phyloP scores from a whole-genome alignment of 2,113 vertebrate genomes.

The Tychaedon coryphoeus region DNA sequence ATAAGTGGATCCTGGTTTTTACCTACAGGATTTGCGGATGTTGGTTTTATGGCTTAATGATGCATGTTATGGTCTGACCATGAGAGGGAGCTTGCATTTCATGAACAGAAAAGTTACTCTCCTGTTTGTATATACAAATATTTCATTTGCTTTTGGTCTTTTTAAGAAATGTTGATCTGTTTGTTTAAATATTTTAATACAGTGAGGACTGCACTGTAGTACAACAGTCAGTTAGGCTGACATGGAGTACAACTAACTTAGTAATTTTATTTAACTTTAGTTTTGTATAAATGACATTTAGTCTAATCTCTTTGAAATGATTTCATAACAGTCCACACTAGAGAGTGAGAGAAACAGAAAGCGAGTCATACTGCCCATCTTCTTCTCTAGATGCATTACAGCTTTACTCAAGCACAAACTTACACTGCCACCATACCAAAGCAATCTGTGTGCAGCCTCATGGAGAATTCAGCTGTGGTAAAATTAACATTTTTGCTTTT shows the following conservation, averaged over 20 bases:
- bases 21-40: not conserved
- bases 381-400: not conserved
- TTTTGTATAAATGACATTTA: not conserved
- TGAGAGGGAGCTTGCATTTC: conserved; percentile 16
- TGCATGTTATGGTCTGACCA: not conserved
- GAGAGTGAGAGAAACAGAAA: not conserved
- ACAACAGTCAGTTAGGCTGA: not conserved
- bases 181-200: not conserved
- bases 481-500: not conserved
- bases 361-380: fast-evolving
- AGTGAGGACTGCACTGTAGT: not conserved
- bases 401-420: not conserved
- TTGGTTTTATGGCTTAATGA: not conserved
- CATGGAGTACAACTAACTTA: not conserved
- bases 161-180: not conserved
- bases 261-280: not conserved
- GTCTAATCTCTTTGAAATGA: not conserved
- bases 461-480: not conserved
- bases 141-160: not conserved
- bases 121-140: not conserved
- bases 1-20: not conserved
- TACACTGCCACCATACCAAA: not conserved
- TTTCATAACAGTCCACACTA: not conserved
- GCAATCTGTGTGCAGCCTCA: not conserved
- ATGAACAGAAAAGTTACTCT: not conserved